Base-by-base conservation (phyloP, 1,140 invertebrate genomes). In the Popillia japonica region DNA sequence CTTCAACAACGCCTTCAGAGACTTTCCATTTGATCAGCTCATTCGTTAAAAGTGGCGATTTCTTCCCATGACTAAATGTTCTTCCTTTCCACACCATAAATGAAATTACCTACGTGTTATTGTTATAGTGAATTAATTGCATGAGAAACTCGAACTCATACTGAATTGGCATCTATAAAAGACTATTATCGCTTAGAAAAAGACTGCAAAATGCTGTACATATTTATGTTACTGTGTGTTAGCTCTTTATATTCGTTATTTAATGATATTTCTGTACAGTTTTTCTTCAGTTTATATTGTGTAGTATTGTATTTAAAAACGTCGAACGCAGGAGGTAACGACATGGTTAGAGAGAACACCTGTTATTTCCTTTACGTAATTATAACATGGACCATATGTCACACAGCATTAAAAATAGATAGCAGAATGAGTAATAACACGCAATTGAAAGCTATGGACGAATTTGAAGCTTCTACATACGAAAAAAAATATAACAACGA, bases 1-100 rank as follows among this genome's bases (percentile, higher is more conserved):
- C 78, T 94, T 94, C 85, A 93, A 91, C 75, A 89, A 91, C 76
- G 90, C 91, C 42, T 96, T 96, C 81, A 88, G 92, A 0, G 87
- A 90, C 81, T 91, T 94, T 77, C 85, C 85, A 42, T 86, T 87
- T 68, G 82, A 85, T 20, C 76, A 78, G 42, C 44, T 83, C 8
- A 68, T 68, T 27, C 61, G 61, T 9, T 68, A 68, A 3, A 1
- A 8, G 59, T 20, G n/a, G 59, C 42, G 6, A 68, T 68, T 14
- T 68, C 7, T 23, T 27, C 61, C 17, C 22, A 7, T 23, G 27
- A 34, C 48, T 17, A 55, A 55, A 6, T n/a, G 48, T 55, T 55
- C 48, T 55, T 55, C 48, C 48, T 20, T n/a, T 17, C 6, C 17
- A 3, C n/a, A 17, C 48, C n/a, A 55, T 55, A 55, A 14, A n/a